phyloP scores from a whole-genome alignment of 2,113 vertebrate genomes.

The Barbus barbus region DNA sequence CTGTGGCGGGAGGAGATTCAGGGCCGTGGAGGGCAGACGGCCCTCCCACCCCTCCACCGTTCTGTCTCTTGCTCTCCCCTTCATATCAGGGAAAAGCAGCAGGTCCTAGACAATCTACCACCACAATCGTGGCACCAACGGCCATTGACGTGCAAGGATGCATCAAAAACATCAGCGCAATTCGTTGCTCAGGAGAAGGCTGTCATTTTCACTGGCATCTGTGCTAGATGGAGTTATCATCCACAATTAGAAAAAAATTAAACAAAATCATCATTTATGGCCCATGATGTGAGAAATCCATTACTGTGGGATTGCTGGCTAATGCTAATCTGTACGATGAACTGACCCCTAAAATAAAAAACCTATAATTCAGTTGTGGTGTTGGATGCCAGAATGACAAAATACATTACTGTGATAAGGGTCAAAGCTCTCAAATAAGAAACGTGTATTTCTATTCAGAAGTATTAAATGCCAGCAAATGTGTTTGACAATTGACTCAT shows the following conservation, averaged over 20 bases:
- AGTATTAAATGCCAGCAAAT: constrained; percentile 4
- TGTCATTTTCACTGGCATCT: constrained; percentile 42
- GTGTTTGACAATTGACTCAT: background rate
- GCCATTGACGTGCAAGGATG: constrained; percentile 17
- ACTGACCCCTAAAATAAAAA: background rate
- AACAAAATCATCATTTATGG: background rate
- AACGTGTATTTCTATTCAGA: background rate
- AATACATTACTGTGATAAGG: background rate
- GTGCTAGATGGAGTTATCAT: background rate
- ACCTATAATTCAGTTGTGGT: background rate
- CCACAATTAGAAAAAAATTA: constrained; percentile 51
- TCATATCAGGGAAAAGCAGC: constrained; percentile 44
- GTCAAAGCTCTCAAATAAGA: constrained; percentile 23
- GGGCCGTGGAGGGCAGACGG: constrained; percentile 36
- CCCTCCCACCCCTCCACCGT: background rate
- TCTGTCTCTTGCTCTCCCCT: background rate
- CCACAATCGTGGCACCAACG: too few relatives aligned
- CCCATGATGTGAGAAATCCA: constrained; percentile 1
- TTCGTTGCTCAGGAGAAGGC: constrained; percentile 34
- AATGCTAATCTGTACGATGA: background rate
- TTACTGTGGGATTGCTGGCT: background rate
- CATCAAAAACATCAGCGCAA: constrained; percentile 40
- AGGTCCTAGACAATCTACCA: constrained; percentile 38
- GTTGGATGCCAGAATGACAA: constrained; percentile 22
- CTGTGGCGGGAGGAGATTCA: constrained; percentile 46